Evolutionary conservation across 1,140 invertebrate genomes (phyloP), one percentile per base, ranked within the genome.

Genomic region (Drosophila persimilis): DNA sequence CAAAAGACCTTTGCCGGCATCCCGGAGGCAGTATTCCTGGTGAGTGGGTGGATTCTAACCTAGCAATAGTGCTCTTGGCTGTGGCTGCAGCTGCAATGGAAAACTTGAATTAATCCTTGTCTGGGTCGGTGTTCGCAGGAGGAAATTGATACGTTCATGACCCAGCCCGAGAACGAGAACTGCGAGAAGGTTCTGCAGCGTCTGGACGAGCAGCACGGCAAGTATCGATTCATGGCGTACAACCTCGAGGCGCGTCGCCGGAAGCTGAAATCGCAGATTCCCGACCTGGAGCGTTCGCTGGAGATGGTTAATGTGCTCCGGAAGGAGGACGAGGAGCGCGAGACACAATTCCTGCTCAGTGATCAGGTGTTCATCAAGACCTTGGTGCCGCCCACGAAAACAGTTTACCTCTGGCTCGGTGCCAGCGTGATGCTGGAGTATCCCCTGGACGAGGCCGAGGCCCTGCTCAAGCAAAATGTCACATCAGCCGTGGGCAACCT

Each of bases 371-470:
- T 97, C 92, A 95, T 97, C 6, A 98, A 98, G 90, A 95, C 95
- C 31, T 93, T 97, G 88, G 94, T 97, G 73, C 95, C 97, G 80
- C 97, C 98, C 6, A 98, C 97, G 20, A 95, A 99, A 77, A 98
- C 95, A 91, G 98, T 99, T 13, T 98, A 96, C 89, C 93, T 99
- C n/a, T 99, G 98, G 98, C 93, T 99, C 58, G 98, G 98, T 26
- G 98, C 98, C 22, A 99, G 99, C 94, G 97, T 99, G 0, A 99
- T 99, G 98, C 93, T 99, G 77, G 98, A 99, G 92, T 99, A 99
- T 93, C 95, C 95, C 9, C 92, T 99, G 64, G 95, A 98, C 71
- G 98, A 99, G 93, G 98, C 98, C 31, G 95, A 97, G 92, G 93
- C 94, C 63, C 92, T 99, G 39, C 92, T 99, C 17, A 94, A 94